phyloP scores from a whole-genome alignment of 1,140 invertebrate genomes.

The Ladona fulva region DNA sequence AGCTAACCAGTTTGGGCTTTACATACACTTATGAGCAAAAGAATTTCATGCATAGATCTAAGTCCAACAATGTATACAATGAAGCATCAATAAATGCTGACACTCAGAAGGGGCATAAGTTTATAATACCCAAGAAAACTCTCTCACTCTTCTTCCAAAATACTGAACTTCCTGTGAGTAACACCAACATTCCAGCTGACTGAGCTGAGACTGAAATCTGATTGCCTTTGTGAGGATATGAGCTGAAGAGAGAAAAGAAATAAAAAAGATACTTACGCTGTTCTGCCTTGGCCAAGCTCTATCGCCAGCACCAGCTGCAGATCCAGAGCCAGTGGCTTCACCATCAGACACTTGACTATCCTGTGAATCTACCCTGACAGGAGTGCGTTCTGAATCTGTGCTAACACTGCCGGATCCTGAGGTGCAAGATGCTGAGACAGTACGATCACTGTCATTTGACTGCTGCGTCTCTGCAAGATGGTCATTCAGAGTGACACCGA shows the following conservation, averaged over 20 bases:
- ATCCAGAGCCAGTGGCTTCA: constrained; percentile 38
- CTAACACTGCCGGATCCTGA: constrained; percentile 53
- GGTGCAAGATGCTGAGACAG: constrained; percentile 53
- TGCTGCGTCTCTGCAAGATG: constrained; percentile 60
- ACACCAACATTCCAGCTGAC: no score
- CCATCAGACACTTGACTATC: constrained; percentile 72
- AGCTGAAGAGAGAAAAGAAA: not conserved
- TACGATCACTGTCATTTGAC: constrained; percentile 77
- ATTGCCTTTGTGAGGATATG: no score
- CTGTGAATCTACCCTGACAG: constrained; percentile 73
- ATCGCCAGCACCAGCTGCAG: constrained; percentile 28
- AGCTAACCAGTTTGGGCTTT: no score
- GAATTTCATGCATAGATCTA: no score
- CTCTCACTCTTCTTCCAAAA: no score
- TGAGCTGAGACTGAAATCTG: no score
- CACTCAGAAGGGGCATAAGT: no score
- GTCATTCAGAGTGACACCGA: constrained; percentile 4
- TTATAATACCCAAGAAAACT: no score
- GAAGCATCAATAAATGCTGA: no score
- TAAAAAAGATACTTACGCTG: constrained; percentile 51
- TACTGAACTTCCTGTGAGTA: no score
- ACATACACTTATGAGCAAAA: no score
- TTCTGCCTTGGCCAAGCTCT: constrained; percentile 76
- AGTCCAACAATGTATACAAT: no score
- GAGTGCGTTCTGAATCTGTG: constrained; percentile 74